phyloP scores from a whole-genome alignment of 2,797 vertebrate genomes.

The Crax fasciolata region DNA sequence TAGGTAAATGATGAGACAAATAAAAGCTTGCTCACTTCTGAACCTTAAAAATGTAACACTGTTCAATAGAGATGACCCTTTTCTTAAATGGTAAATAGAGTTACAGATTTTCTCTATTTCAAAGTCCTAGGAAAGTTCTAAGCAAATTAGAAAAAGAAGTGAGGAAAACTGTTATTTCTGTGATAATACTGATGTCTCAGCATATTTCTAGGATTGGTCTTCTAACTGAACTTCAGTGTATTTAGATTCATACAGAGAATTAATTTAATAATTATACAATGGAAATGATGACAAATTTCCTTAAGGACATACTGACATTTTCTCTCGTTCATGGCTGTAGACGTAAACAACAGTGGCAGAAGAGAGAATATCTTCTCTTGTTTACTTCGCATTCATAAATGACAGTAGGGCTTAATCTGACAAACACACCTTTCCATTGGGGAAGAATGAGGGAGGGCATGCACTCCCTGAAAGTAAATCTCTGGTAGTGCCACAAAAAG shows the following conservation, averaged over 20 bases:
- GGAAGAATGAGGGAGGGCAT: not conserved
- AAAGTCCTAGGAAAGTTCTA: not conserved
- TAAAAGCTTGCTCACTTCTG: not conserved
- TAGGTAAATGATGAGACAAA: not conserved
- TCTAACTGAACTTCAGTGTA: constrained; percentile 25
- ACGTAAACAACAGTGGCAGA: constrained; percentile 20
- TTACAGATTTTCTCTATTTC: not conserved
- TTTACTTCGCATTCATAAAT: not conserved
- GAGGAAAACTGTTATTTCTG: not conserved
- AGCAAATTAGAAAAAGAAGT: not conserved
- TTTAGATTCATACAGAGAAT: constrained; percentile 48
- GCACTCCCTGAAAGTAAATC: not conserved
- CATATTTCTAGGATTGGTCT: not conserved
- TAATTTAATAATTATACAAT: constrained; percentile 48
- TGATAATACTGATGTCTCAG: not conserved
- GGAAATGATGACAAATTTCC: constrained; percentile 31
- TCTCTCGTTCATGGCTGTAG: not conserved
- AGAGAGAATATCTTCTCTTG: not conserved
- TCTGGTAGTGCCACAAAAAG: not conserved
- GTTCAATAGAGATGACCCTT: not conserved
- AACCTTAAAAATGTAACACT: not conserved
- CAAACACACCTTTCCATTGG: not conserved
- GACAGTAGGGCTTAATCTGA: not conserved
- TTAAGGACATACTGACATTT: constrained; percentile 49
- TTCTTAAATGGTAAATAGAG: not conserved